Percentiles rank a stretch among this genome's conserved stretches.
Evolutionary conservation across 2,888 invertebrate genomes (phyloP).

Genomic region (Homarus gammarus): DNA sequence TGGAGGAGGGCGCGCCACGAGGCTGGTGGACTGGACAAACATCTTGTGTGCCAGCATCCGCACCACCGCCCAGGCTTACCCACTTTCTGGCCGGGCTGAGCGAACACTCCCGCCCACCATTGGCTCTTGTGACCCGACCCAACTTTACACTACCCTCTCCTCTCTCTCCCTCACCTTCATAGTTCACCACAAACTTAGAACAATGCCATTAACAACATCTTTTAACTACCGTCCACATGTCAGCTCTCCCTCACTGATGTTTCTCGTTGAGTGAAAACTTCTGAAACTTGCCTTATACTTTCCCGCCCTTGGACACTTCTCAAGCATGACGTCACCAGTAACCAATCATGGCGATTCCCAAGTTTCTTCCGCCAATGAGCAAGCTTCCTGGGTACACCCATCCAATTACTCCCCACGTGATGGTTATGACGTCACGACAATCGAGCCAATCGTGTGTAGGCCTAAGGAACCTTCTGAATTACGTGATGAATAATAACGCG

Average conservation of each 20-base stretch:
- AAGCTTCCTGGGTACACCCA: slow-evolving; percentile 15
- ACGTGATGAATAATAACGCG: slow-evolving; percentile 18
- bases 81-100: slow-evolving; percentile 31
- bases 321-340: slow-evolving; percentile 41
- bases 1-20: neutral
- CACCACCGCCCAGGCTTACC: slow-evolving; percentile 31
- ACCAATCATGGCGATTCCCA: slow-evolving; percentile 40
- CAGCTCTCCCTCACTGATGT: neutral
- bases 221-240: too few relatives aligned
- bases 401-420: slow-evolving; percentile 36
- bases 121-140: too few relatives aligned
- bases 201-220: too few relatives aligned
- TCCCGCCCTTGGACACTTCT: neutral
- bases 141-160: too few relatives aligned
- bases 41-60: neutral
- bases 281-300: neutral
- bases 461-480: slow-evolving; percentile 24
- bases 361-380: slow-evolving; percentile 24
- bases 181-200: neutral
- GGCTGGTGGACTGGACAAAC: neutral
- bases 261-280: neutral
- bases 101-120: too few relatives aligned
- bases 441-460: slow-evolving; percentile 31
- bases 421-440: slow-evolving; percentile 33
- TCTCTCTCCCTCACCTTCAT: neutral